Evolutionary conservation across 2,888 invertebrate genomes (phyloP).

Genomic region (Morpho achilles): DNA sequence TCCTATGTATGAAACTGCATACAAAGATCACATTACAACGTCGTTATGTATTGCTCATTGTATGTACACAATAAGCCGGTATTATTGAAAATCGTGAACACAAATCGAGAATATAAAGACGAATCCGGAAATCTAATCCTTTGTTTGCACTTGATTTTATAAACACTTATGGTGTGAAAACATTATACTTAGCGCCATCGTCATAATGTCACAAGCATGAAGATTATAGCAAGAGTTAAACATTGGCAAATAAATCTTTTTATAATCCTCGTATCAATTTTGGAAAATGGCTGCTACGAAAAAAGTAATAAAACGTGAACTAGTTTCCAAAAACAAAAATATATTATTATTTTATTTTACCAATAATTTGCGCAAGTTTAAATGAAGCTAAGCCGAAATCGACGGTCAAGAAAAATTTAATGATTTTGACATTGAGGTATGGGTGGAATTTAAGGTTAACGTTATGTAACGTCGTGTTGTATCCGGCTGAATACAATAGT

Average conservation of each 20-base stretch:
- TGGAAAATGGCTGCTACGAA: conserved; percentile 43
- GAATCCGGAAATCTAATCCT: conserved; percentile 34
- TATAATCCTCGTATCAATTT: conserved; percentile 30
- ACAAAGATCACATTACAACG: too few relatives aligned
- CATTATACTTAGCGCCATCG: neutral
- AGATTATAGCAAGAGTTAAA: conserved; percentile 4
- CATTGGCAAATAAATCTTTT: conserved; percentile 14
- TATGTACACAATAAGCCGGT: neutral
- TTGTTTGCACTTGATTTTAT: conserved; percentile 36
- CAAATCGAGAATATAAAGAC: conserved; percentile 13
- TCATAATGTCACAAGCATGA: conserved; percentile 13
- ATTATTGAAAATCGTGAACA: neutral
- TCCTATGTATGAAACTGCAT: too few relatives aligned
- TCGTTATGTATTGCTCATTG: too few relatives aligned
- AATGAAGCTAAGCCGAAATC: conserved; percentile 44
- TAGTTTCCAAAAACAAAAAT: neutral
- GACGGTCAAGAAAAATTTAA: conserved; percentile 50
- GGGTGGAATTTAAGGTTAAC: conserved; percentile 8
- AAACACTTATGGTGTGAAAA: conserved; percentile 33
- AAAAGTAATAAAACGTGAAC: conserved; percentile 44
- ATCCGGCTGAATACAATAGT: too few relatives aligned
- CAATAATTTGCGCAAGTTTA: conserved; percentile 40
- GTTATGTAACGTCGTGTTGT: neutral
- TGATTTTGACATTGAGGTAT: conserved; percentile 59
- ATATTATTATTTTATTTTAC: conserved; percentile 25